These are phyloP conservation scores for Drosophila atripex DNA, from an alignment of 2,888 invertebrate species.

Conservation along the genomic window DNA sequence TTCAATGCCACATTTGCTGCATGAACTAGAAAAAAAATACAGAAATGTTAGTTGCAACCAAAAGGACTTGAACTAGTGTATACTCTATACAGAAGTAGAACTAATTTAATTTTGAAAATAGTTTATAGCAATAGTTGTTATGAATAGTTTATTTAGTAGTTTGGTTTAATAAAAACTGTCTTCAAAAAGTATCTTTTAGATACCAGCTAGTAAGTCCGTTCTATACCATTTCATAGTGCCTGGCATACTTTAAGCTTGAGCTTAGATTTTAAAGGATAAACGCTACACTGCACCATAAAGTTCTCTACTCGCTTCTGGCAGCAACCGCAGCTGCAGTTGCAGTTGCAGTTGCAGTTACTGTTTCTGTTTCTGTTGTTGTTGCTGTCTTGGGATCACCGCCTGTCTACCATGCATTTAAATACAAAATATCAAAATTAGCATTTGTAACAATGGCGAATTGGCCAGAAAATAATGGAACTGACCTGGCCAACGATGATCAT, in stretches of 20 bases:
- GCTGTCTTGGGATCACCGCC: slow-evolving; percentile 30
- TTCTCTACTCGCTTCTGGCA: slow-evolving; percentile 42
- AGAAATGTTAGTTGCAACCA: slow-evolving; percentile 4
- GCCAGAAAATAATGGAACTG: slow-evolving; percentile 78
- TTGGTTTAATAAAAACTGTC: neutral
- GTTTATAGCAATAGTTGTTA: no score
- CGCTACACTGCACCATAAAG: slow-evolving; percentile 43
- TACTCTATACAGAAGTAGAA: no score
- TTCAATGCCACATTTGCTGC: slow-evolving; percentile 80
- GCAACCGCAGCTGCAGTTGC: slow-evolving; percentile 28
- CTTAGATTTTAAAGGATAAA: slow-evolving; percentile 40
- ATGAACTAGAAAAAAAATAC: slow-evolving; percentile 73
- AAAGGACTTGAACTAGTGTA: neutral
- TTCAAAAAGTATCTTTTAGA: neutral
- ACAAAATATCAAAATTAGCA: slow-evolving; percentile 83
- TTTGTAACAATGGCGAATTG: slow-evolving; percentile 82
- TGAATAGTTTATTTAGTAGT: no score
- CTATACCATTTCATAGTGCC: neutral
- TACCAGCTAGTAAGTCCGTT: no score
- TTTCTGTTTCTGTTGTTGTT: slow-evolving; percentile 28
- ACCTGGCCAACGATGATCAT: slow-evolving; percentile 71
- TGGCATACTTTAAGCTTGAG: slow-evolving; percentile 15
- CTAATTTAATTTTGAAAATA: no score
- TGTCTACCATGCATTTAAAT: slow-evolving; percentile 78
- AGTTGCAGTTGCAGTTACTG: slow-evolving; percentile 28